These are phyloP conservation scores for Megaptera novaeangliae DNA, from an alignment of 2,113 vertebrate genomes.

Conservation along the genomic window DNA sequence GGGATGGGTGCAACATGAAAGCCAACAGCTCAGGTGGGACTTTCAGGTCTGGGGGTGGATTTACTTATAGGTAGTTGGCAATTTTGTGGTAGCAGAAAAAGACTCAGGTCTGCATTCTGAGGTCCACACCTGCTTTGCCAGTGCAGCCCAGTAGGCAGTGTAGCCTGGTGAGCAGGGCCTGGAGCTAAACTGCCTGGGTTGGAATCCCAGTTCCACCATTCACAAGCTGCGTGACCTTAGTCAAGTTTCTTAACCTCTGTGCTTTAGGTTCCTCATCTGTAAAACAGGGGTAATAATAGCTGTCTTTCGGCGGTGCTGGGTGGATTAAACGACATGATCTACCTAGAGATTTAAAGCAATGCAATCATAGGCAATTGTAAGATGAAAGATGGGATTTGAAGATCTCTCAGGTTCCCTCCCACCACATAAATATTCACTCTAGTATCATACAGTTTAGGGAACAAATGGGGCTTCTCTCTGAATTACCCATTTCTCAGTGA, in stretches of 20 bases:
- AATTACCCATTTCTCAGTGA: not conserved
- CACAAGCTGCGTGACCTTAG: not conserved
- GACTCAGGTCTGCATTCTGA: not conserved
- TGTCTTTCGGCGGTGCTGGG: not conserved
- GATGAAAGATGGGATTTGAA: not conserved
- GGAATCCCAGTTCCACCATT: not conserved
- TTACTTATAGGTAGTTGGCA: not conserved
- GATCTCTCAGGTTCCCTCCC: not conserved
- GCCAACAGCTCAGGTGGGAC: not conserved
- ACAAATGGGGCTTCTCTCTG: not conserved
- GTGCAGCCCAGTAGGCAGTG: not conserved
- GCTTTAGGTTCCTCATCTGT: not conserved
- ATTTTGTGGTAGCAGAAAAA: not conserved
- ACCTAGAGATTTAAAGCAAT: not conserved
- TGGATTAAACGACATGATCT: not conserved
- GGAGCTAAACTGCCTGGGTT: not conserved
- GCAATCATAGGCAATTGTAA: not conserved
- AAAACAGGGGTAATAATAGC: not conserved
- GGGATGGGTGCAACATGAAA: not conserved
- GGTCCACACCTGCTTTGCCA: not conserved
- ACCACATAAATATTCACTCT: not conserved
- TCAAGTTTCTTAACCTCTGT: not conserved
- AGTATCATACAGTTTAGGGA: not conserved
- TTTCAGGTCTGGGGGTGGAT: not conserved
- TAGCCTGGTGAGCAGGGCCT: not conserved